Evolutionary conservation across 2,888 invertebrate species (phyloP), one percentile per base, ranked within the genome.

Genomic region (Hoplodrina ambigua): DNA sequence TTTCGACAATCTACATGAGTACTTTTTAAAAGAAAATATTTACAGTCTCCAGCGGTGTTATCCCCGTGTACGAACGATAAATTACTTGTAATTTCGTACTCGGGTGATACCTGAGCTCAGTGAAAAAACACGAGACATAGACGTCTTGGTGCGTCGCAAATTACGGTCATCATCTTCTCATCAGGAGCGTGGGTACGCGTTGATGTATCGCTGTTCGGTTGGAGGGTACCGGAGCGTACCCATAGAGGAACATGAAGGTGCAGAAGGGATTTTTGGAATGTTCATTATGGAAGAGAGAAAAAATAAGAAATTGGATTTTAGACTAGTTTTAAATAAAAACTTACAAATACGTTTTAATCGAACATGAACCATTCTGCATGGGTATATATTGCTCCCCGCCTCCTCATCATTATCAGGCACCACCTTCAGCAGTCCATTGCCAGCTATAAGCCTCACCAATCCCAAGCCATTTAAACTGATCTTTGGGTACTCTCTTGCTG

Each of bases 111-210:
- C 95, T 95, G 94, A 93, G 94, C 92, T 88, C 92, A 90, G 93
- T 93, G 93, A 95, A 96, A 96, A 95, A 96, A 96, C 94, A 92
- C 92, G 95, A 94, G 94, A 95, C 95, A 95, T 95, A 96, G 95
- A 94, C 95, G 95, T 96, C 96, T 95, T 91, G 95, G 94, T 94
- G 96, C 94, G 94, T 95, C 96, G 95, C 94, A 96, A 96, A 96
- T 96, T 94, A 95, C 94, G 88, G 93, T 95, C 94, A 96, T 96
- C 96, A 96, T 96, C 95, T 95, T 95, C 96, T 95, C 96, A 96
- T 96, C 96, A 96, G 92, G 87, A 91, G 88, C 93, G 94, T 92
- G 94, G 94, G 94, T 93, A 92, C 89, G 91, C 93, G 93, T 91
- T 95, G 95, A 96, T 96, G 94, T 94, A 96, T 94, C 92, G 91